These are phyloP conservation scores for Sussaba pulchella DNA, from an alignment of 2,888 invertebrate species.

Conservation along the genomic window DNA sequence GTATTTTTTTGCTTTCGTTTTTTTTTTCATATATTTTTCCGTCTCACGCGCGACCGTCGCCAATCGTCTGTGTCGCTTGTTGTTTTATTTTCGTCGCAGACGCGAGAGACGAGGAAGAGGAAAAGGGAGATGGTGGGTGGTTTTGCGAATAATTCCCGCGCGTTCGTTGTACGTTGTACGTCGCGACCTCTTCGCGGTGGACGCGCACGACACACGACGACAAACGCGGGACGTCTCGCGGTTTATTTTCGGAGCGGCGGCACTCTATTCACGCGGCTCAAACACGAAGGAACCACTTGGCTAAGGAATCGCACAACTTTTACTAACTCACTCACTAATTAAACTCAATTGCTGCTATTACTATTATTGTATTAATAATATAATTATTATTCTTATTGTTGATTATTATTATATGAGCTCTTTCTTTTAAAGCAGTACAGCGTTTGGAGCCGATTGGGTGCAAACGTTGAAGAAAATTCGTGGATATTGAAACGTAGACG, in stretches of 20 bases:
- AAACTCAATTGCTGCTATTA: no score
- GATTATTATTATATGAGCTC: not conserved
- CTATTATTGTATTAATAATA: not conserved
- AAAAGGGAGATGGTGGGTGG: not conserved
- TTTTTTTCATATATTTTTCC: not conserved
- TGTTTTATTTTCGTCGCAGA: conserved; percentile 50
- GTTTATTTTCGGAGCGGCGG: conserved; percentile 56
- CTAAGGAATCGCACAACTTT: conserved; percentile 28
- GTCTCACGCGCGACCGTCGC: conserved; percentile 1
- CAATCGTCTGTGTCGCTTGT: conserved; percentile 23
- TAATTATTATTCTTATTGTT: not conserved
- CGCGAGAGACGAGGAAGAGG: not conserved
- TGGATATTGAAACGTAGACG: no score
- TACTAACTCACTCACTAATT: not conserved
- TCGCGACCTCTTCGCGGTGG: conserved; percentile 9
- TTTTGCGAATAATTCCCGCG: conserved; percentile 10
- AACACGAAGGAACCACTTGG: conserved; percentile 41
- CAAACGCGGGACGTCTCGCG: conserved; percentile 37
- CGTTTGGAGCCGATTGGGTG: not conserved
- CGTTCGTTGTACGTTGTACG: not conserved
- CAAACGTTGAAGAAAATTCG: not conserved
- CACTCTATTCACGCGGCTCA: conserved; percentile 27
- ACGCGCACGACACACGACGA: conserved; percentile 12
- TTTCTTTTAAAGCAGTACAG: not conserved
- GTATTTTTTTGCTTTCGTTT: conserved; percentile 1